Conservation (phyloP, 1,140 invertebrate genomes). For the Macrobrachium rosenbergii region DNA sequence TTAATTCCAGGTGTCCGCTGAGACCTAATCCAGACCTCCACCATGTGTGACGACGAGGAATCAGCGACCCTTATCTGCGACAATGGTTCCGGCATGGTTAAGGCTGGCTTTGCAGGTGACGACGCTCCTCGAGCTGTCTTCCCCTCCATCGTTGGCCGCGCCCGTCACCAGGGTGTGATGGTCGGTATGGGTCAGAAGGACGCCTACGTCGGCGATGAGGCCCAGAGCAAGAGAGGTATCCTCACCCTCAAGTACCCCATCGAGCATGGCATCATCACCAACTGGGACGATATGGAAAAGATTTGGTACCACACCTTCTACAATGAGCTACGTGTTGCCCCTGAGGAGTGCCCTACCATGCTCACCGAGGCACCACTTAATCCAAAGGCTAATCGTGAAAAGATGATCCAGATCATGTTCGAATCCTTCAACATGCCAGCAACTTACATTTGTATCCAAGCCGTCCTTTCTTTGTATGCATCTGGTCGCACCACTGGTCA, state of each 20-base stretch:
- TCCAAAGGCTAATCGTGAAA: conserved; percentile 87
- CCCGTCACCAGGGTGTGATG: conserved; percentile 83
- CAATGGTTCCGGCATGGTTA: conserved; percentile 79
- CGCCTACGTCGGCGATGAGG: conserved; percentile 92
- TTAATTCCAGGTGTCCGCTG: too few relatives aligned
- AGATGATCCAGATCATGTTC: conserved; percentile 80
- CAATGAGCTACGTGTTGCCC: conserved; percentile 94
- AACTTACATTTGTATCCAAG: conserved; percentile 23
- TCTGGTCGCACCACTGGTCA: conserved; percentile 8
- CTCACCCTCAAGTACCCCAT: conserved; percentile 93
- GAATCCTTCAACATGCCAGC: conserved; percentile 71
- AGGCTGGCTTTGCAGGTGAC: conserved; percentile 81
- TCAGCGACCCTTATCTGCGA: conserved; percentile 67
- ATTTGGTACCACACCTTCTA: conserved; percentile 97
- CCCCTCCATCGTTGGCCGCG: conserved; percentile 80
- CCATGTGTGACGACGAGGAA: too few relatives aligned
- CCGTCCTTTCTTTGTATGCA: neutral
- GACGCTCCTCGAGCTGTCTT: conserved; percentile 95
- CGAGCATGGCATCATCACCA: conserved; percentile 95
- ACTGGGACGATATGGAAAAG: conserved; percentile 98
- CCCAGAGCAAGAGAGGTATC: conserved; percentile 92
- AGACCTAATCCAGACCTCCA: too few relatives aligned
- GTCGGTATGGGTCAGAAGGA: conserved; percentile 97
- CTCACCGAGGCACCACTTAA: conserved; percentile 86
- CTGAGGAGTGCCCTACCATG: conserved; percentile 77